phyloP scores from a whole-genome alignment of 2,113 vertebrate species.

The Catagonus wagneri region DNA sequence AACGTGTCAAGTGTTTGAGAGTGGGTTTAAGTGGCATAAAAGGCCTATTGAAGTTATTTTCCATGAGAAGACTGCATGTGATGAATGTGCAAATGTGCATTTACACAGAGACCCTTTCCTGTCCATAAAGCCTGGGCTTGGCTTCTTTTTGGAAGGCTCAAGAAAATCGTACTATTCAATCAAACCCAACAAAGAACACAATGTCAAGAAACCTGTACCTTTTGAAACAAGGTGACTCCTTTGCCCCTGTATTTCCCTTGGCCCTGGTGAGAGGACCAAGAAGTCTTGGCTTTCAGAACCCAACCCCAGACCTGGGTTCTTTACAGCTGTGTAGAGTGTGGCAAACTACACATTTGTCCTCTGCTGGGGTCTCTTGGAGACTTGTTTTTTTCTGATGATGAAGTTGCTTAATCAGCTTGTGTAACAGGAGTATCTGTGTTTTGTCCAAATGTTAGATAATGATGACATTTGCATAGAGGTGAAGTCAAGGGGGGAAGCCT shows the following conservation, averaged over 20 bases:
- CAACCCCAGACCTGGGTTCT: neutral
- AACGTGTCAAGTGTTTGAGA: neutral
- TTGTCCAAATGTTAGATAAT: neutral
- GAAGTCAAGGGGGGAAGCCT: neutral
- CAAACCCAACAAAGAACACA: neutral
- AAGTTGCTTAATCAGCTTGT: neutral
- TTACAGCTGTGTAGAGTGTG: too few relatives aligned
- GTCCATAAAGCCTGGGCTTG: neutral
- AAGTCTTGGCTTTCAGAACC: neutral
- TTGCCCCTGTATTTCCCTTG: neutral
- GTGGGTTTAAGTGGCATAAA: conserved; percentile 9
- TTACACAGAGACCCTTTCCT: neutral
- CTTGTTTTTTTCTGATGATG: neutral
- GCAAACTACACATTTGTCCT: neutral
- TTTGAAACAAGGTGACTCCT: neutral
- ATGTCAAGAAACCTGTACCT: neutral
- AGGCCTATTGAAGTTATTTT: conserved; percentile 29
- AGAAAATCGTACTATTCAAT: neutral
- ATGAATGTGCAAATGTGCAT: neutral
- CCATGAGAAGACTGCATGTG: neutral
- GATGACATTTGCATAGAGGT: neutral
- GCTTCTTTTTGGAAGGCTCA: conserved; percentile 5
- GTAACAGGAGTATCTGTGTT: neutral
- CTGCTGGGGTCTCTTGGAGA: neutral
- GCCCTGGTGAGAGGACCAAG: neutral